Percentiles rank a stretch among this genome's conserved stretches.
Evolutionary conservation across 2,113 vertebrate genomes (phyloP).

Genomic region (Grallaria varia): DNA sequence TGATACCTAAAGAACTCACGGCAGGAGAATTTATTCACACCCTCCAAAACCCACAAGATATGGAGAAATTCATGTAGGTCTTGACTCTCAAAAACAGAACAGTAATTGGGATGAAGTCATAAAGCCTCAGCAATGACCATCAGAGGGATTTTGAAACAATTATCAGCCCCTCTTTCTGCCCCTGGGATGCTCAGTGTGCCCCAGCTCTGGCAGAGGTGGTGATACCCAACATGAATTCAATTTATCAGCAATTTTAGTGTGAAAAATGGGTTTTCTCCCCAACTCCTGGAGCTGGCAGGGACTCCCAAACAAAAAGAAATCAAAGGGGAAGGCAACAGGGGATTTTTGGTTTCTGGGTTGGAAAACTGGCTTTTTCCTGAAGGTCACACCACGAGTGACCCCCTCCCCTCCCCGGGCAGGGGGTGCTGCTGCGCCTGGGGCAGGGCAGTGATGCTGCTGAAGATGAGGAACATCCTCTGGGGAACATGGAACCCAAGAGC

Average conservation of each 20-base stretch:
- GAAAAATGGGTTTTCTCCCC: neutral
- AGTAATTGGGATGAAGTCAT: constrained; percentile 72
- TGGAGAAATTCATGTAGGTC: constrained; percentile 68
- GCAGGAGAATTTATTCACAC: constrained; percentile 70
- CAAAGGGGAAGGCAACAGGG: neutral
- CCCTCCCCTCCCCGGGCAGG: neutral
- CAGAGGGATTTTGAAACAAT: constrained; percentile 61
- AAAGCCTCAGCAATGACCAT: constrained; percentile 44
- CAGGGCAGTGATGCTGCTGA: neutral
- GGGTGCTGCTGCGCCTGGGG: neutral
- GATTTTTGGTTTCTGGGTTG: neutral
- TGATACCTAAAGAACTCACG: constrained; percentile 62
- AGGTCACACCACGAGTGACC: neutral
- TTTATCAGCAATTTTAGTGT: neutral
- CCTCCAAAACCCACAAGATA: constrained; percentile 73
- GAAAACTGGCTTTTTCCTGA: neutral
- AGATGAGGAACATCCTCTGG: neutral
- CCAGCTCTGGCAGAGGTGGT: neutral
- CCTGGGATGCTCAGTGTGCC: constrained; percentile 15
- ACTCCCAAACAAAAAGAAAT: neutral
- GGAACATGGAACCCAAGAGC: neutral
- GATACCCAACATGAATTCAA: neutral
- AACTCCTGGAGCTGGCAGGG: neutral
- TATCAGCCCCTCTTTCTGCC: constrained; percentile 20
- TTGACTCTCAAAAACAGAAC: constrained; percentile 65